phyloP scores from a whole-genome alignment of 2,113 vertebrate genomes.

The Alosa alosa region DNA sequence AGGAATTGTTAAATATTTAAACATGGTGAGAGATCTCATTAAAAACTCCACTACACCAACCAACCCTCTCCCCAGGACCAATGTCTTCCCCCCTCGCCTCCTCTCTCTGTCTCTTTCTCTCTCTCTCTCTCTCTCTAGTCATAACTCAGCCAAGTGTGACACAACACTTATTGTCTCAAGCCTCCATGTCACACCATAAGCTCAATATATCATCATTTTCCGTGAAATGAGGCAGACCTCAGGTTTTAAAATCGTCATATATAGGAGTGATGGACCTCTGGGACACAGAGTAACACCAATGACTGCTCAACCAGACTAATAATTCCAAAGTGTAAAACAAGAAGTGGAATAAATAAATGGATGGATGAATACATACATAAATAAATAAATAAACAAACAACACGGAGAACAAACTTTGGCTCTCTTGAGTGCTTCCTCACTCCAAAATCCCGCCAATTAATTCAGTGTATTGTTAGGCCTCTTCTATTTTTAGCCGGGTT shows the following conservation, averaged over 20 bases:
- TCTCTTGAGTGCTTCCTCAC: slow-evolving; percentile 60
- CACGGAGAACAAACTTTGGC: slow-evolving; percentile 64
- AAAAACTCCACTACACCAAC: slow-evolving; percentile 58
- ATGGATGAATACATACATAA: slow-evolving; percentile 51
- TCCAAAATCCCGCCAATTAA: slow-evolving; percentile 69
- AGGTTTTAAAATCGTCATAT: slow-evolving; percentile 59
- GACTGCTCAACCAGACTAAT: background rate
- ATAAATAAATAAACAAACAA: slow-evolving; percentile 53
- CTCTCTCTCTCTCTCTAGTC: slow-evolving; percentile 57
- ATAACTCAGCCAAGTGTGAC: slow-evolving; percentile 72
- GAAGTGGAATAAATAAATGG: slow-evolving; percentile 48
- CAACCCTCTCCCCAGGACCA: slow-evolving; percentile 51
- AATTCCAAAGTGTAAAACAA: slow-evolving; percentile 58
- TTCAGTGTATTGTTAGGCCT: slow-evolving; percentile 61
- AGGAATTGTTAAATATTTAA: slow-evolving; percentile 79
- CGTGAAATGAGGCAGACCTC: slow-evolving; percentile 65
- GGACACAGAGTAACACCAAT: slow-evolving; percentile 35
- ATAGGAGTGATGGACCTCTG: slow-evolving; percentile 62
- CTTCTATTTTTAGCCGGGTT: slow-evolving; percentile 69
- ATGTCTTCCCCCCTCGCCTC: slow-evolving; percentile 33
- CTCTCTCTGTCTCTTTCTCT: slow-evolving; percentile 5
- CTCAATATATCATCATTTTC: slow-evolving; percentile 70
- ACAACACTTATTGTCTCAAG: slow-evolving; percentile 74
- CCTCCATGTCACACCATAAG: slow-evolving; percentile 48
- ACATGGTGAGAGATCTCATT: slow-evolving; percentile 77